Evolutionary conservation across 1,140 invertebrate species (phyloP).

Genomic region (Achroia grisella): DNA sequence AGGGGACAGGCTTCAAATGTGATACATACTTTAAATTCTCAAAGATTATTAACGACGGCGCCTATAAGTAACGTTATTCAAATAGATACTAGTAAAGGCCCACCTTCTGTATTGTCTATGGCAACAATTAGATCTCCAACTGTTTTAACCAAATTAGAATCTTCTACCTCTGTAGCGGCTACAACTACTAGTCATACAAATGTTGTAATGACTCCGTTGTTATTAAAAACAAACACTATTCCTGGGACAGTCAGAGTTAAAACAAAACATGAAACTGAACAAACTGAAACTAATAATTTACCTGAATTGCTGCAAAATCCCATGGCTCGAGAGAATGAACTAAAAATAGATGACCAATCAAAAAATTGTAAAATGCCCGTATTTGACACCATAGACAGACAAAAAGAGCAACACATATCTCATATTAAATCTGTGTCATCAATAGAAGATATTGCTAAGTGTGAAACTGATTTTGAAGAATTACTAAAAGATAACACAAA

Average conservation of each 20-base stretch:
- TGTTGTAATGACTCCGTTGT: slow-evolving; percentile 51
- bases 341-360: slow-evolving; percentile 6
- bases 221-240: slow-evolving; percentile 41
- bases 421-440: slow-evolving; percentile 1
- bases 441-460: slow-evolving; percentile 39
- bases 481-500: slow-evolving; percentile 68
- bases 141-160: slow-evolving; percentile 46
- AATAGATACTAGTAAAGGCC: slow-evolving; percentile 44
- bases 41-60: slow-evolving; percentile 41
- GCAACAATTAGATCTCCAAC: slow-evolving; percentile 41
- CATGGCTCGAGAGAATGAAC: neutral
- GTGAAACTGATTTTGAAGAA: slow-evolving; percentile 72
- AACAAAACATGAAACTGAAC: slow-evolving; percentile 34
- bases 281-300: neutral
- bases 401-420: slow-evolving; percentile 2
- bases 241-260: slow-evolving; percentile 34
- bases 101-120: slow-evolving; percentile 52
- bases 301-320: neutral
- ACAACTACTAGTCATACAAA: slow-evolving; percentile 44
- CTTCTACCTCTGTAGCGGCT: slow-evolving; percentile 28
- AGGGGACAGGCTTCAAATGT: slow-evolving; percentile 52
- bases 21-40: slow-evolving; percentile 51
- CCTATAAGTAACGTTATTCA: slow-evolving; percentile 49
- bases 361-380: neutral
- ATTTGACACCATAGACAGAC: slow-evolving; percentile 5